Conservation (phyloP, 2,888 invertebrate species). For the Pantelozetes paolii region DNA sequence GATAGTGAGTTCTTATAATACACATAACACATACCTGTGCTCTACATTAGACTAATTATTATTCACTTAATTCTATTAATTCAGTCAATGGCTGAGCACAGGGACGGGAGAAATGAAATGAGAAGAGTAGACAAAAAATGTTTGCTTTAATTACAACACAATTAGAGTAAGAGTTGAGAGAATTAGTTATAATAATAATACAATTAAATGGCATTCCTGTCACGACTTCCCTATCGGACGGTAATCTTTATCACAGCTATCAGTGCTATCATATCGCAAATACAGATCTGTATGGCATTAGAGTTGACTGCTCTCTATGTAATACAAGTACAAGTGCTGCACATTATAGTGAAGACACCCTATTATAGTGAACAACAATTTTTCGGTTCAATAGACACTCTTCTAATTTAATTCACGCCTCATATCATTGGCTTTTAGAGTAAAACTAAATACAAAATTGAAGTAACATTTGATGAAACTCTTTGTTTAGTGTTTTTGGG, state of each 20-base stretch:
- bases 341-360: no score
- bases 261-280: no score
- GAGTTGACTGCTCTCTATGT: no score
- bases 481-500: neutral
- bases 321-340: no score
- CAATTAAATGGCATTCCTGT: slow-evolving; percentile 20
- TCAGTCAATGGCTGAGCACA: neutral
- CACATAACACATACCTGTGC: neutral
- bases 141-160: slow-evolving; percentile 20
- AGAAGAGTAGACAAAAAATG: neutral
- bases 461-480: neutral
- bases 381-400: slow-evolving; percentile 20
- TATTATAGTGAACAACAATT: slow-evolving; percentile 3
- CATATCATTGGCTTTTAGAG: slow-evolving; percentile 12
- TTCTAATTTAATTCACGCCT: slow-evolving; percentile 35
- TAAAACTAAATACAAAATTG: slow-evolving; percentile 4
- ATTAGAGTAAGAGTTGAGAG: neutral
- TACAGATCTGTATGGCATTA: no score
- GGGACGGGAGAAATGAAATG: neutral
- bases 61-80: slow-evolving; percentile 7
- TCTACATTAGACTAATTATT: neutral
- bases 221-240: slow-evolving; percentile 13
- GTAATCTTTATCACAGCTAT: slow-evolving; percentile 1
- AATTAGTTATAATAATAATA: slow-evolving; percentile 4
- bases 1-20: no score